These are phyloP conservation scores for Rhincodon typus DNA, from an alignment of 2,797 vertebrate genomes.

Conservation along the genomic window DNA sequence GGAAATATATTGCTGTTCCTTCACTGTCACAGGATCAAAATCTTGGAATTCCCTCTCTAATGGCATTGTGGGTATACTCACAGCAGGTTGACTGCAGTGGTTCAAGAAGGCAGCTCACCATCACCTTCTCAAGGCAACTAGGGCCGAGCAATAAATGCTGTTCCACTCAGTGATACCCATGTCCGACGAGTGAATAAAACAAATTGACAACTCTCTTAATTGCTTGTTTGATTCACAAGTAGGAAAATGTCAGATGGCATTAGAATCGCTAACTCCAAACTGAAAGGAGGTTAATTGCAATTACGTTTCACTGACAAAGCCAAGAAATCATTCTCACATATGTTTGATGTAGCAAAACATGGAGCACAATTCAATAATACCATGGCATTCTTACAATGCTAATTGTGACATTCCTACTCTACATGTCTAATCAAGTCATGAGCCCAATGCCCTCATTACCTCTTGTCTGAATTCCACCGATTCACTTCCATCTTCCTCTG, in stretches of 20 bases:
- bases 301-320: background rate
- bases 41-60: no score
- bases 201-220: background rate
- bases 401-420: background rate
- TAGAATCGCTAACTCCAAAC: background rate
- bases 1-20: no score
- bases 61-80: no score
- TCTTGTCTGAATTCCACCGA: slow-evolving; percentile 90
- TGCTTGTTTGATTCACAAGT: background rate
- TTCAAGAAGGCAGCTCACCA: no score
- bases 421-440: background rate
- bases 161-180: no score
- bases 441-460: slow-evolving; percentile 52
- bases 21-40: no score
- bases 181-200: no score
- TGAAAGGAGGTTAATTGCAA: background rate
- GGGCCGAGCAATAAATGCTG: no score
- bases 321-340: background rate
- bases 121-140: no score
- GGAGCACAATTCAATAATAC: slow-evolving; percentile 1
- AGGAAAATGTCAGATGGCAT: background rate
- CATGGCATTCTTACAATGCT: background rate
- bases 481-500: slow-evolving; percentile 68
- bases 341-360: background rate
- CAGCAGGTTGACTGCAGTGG: no score